Conservation (phyloP, 2,888 invertebrate species). For the Rhimphoctona megacephalus region DNA sequence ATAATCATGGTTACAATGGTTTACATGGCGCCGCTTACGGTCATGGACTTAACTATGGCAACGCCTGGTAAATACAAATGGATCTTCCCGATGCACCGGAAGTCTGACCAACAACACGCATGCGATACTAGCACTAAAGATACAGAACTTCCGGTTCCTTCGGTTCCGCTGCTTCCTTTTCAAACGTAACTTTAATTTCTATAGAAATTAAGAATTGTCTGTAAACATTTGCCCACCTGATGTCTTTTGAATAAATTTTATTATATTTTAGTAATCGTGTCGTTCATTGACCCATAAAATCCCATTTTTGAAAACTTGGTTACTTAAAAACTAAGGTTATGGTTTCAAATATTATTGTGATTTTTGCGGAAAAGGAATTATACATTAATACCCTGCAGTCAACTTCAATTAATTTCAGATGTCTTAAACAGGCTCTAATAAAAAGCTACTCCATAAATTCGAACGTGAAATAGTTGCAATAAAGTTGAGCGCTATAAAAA, state of each 20-base stretch:
- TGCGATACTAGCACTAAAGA: background rate
- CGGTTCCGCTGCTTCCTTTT: slow-evolving; percentile 26
- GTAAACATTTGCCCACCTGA: slow-evolving; percentile 36
- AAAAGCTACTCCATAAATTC: background rate
- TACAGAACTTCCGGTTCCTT: slow-evolving; percentile 37
- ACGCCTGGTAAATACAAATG: slow-evolving; percentile 65
- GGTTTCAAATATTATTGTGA: no score
- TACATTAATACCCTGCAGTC: background rate
- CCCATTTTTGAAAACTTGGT: background rate
- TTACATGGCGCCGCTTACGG: slow-evolving; percentile 69
- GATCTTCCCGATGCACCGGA: slow-evolving; percentile 7
- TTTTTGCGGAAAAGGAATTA: background rate
- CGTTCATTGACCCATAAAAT: background rate
- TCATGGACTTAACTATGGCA: slow-evolving; percentile 62
- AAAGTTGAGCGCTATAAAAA: no score
- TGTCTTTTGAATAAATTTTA: slow-evolving; percentile 60
- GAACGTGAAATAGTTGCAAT: no score
- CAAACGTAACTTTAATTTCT: slow-evolving; percentile 48
- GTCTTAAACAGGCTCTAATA: background rate
- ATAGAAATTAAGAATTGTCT: slow-evolving; percentile 39
- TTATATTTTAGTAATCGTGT: slow-evolving; percentile 30
- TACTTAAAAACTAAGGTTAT: no score
- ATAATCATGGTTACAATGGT: slow-evolving; percentile 67
- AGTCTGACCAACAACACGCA: background rate
- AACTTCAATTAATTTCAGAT: background rate